Percentiles rank a stretch among this genome's conserved stretches.
Conservation (phyloP, 2,113 vertebrate species). For the Trichechus manatus region DNA sequence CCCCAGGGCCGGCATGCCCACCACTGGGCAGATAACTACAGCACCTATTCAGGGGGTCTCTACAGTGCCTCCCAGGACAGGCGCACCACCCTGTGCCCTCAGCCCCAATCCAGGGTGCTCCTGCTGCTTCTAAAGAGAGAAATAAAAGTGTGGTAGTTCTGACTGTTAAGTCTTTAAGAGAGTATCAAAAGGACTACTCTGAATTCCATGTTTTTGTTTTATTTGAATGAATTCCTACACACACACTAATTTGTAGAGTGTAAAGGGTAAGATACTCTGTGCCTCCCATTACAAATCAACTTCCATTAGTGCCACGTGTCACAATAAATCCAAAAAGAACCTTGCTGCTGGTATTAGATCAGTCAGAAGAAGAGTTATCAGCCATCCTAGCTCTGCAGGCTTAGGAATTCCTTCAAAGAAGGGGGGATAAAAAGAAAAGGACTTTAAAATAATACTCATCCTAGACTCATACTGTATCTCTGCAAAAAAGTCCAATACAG, state of each 20-base stretch:
- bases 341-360: not conserved
- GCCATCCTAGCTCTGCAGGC: not conserved
- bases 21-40: too few species aligned
- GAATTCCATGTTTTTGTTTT: not conserved
- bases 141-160: not conserved
- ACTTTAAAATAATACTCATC: not conserved
- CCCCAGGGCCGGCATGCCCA: too few species aligned
- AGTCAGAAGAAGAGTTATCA: not conserved
- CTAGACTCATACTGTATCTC: not conserved
- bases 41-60: too few species aligned
- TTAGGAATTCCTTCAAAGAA: not conserved
- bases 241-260: not conserved
- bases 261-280: not conserved
- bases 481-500: not conserved
- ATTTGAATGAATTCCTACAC: not conserved
- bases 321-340: not conserved
- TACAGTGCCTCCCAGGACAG: too few species aligned
- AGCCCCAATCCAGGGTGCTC: too few species aligned
- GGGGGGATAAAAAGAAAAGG: not conserved
- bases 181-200: not conserved
- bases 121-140: not conserved
- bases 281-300: constrained; percentile 1
- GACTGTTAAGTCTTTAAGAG: not conserved
- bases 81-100: too few species aligned
- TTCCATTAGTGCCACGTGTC: not conserved